Conservation (phyloP, 2,888 invertebrate species). For the Notodonta dromedarius region DNA sequence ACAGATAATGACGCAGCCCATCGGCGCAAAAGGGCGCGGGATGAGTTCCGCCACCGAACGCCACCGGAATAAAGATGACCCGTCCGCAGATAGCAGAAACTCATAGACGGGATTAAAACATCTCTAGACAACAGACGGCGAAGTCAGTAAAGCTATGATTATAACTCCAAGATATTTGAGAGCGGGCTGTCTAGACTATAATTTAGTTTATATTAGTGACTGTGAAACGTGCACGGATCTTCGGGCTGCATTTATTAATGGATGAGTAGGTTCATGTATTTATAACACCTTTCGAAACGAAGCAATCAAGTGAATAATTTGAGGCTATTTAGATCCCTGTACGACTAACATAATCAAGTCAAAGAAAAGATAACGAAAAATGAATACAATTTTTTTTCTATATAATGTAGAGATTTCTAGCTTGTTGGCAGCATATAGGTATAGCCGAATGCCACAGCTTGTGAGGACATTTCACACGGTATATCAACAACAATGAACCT, state of each 20-base stretch:
- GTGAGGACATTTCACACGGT: too few species aligned
- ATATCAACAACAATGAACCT: too few species aligned
- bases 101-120: conserved; percentile 42
- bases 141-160: conserved; percentile 3
- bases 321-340: too few species aligned
- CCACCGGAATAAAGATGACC: conserved; percentile 70
- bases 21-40: conserved; percentile 75
- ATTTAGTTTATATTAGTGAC: conserved; percentile 15
- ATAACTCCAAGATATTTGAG: conserved; percentile 13
- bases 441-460: too few species aligned
- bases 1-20: conserved; percentile 80
- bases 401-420: too few species aligned
- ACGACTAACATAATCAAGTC: too few species aligned
- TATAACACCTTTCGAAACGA: too few species aligned
- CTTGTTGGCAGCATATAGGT: too few species aligned
- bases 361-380: too few species aligned
- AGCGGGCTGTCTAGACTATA: conserved; percentile 12
- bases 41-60: conserved; percentile 64
- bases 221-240: not conserved
- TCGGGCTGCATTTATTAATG: not conserved
- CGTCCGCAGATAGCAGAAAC: conserved; percentile 41
- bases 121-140: conserved; percentile 17
- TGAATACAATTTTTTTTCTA: too few species aligned
- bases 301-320: too few species aligned
- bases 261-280: not conserved